Conservation (phyloP, 1,140 invertebrate genomes). For the Coelopa frigida region DNA sequence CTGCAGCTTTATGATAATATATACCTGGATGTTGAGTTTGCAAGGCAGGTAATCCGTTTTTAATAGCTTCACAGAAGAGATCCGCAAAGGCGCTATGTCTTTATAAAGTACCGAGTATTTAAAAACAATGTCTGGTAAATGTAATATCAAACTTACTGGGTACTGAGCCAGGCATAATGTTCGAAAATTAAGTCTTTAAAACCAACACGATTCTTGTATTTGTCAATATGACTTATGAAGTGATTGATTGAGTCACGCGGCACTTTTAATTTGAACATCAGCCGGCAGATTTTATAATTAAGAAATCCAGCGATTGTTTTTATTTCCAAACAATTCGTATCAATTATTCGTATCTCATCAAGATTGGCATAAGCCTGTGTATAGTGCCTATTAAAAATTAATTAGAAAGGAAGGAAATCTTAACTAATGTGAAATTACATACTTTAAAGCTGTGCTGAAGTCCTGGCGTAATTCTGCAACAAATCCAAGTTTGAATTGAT, state of each 20-base stretch:
- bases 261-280: conserved; percentile 81
- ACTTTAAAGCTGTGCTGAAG: conserved; percentile 80
- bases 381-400: conserved; percentile 66
- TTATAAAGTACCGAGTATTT: conserved; percentile 2
- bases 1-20: conserved; percentile 90
- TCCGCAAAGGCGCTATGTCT: conserved; percentile 78
- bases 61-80: conserved; percentile 90
- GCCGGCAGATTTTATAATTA: conserved; percentile 88
- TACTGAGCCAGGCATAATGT: conserved; percentile 94
- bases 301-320: conserved; percentile 92
- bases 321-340: conserved; percentile 87
- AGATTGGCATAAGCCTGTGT: conserved; percentile 85
- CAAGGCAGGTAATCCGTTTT: conserved; percentile 77
- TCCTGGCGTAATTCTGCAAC: conserved; percentile 91
- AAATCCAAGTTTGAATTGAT: conserved; percentile 97
- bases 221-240: conserved; percentile 84
- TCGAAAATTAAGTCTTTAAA: conserved; percentile 83
- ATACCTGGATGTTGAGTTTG: conserved; percentile 95
- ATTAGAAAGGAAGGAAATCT: conserved; percentile 7
- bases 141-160: conserved; percentile 61
- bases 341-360: conserved; percentile 77
- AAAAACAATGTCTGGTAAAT: not conserved
- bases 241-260: conserved; percentile 91
- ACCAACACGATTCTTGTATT: conserved; percentile 71
- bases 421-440: conserved; percentile 15